These are phyloP conservation scores for Petrolisthes manimaculis DNA, from an alignment of 2,888 invertebrate genomes.

Conservation along the genomic window DNA sequence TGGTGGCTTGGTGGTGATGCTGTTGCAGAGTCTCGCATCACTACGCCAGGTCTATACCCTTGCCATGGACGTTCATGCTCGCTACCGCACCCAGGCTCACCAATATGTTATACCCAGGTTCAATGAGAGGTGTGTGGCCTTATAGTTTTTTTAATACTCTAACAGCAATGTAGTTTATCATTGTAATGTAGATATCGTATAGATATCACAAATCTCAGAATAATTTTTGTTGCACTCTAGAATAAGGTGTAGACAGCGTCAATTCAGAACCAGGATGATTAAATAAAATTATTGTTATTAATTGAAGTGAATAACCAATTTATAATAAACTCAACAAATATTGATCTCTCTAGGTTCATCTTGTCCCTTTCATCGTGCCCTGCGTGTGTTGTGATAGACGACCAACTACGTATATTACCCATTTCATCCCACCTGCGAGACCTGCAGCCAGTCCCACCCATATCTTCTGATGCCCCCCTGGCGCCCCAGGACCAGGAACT, in stretches of 20 bases:
- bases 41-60: conserved; percentile 94
- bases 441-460: conserved; percentile 77
- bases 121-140: conserved; percentile 81
- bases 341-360: conserved; percentile 76
- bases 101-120: conserved; percentile 92
- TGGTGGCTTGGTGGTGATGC: conserved; percentile 90
- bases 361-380: conserved; percentile 89
- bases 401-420: conserved; percentile 90
- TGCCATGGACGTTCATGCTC: conserved; percentile 97
- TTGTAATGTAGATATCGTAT: too few species aligned
- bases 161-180: conserved; percentile 27
- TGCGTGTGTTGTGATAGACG: conserved; percentile 93
- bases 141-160: too few species aligned
- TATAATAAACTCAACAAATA: too few species aligned
- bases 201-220: too few species aligned
- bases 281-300: too few species aligned
- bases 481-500: conserved; percentile 75
- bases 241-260: too few species aligned
- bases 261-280: too few species aligned
- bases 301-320: too few species aligned
- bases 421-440: conserved; percentile 89
- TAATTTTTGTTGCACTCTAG: too few species aligned
- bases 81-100: conserved; percentile 95
- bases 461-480: conserved; percentile 71
- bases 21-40: conserved; percentile 87